These are phyloP conservation scores for Myiozetetes cayanensis DNA, from an alignment of 2,113 vertebrate species.

Conservation along the genomic window DNA sequence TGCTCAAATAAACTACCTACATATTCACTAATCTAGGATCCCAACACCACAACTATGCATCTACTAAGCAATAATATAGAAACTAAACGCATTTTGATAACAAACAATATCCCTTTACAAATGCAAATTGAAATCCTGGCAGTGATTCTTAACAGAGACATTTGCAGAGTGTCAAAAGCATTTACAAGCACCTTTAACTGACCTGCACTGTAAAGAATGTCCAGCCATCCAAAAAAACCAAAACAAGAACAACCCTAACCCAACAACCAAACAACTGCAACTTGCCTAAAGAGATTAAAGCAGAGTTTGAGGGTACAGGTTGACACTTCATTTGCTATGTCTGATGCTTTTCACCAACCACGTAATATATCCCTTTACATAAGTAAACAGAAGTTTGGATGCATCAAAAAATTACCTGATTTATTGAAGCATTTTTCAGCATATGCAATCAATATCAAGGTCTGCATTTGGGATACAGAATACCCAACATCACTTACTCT, in stretches of 20 bases:
- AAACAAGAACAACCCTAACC: not conserved
- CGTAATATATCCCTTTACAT: rapidly evolving
- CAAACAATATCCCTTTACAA: not conserved
- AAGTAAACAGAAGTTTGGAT: not conserved
- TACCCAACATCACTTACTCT: constrained; percentile 69
- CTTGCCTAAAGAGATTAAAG: not conserved
- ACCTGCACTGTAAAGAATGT: not conserved
- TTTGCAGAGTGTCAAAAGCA: not conserved
- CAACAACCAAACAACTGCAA: not conserved
- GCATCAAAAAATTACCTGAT: not conserved
- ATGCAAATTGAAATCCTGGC: not conserved
- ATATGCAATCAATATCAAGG: not conserved
- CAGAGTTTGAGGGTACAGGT: not conserved
- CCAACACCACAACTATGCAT: not conserved
- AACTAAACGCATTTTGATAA: not conserved
- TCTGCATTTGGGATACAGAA: not conserved
- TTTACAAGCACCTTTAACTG: not conserved
- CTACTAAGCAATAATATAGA: not conserved
- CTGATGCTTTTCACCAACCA: not conserved
- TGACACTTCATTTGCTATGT: not conserved
- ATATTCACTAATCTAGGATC: not conserved
- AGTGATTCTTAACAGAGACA: not conserved
- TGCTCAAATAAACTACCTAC: not conserved
- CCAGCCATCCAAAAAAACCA: not conserved
- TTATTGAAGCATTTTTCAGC: not conserved